Percentiles rank a stretch among this genome's conserved stretches.
Evolutionary conservation across 2,113 vertebrate genomes (phyloP).

Genomic region (Phaethon lepturus): DNA sequence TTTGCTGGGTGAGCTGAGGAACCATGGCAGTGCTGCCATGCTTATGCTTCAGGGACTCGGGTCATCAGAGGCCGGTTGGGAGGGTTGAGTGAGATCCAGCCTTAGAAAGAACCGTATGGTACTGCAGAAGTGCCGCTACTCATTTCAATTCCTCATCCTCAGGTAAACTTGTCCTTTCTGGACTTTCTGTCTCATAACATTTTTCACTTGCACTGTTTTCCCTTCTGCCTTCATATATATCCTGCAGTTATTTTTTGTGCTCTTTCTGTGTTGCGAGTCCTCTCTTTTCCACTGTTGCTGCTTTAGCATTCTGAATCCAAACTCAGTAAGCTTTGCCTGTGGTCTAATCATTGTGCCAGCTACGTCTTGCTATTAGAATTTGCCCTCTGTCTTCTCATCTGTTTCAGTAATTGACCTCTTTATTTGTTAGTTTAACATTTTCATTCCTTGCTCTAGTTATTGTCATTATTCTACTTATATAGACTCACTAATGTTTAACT

Average conservation of each 20-base stretch:
- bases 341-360: conserved; percentile 17
- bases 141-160: conserved; percentile 5
- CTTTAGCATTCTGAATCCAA: conserved; percentile 27
- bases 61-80: background rate
- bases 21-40: background rate
- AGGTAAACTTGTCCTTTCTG: background rate
- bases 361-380: conserved; percentile 44
- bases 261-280: background rate
- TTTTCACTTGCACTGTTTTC: background rate
- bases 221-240: background rate
- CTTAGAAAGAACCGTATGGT: background rate
- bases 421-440: conserved; percentile 59
- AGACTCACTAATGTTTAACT: conserved; percentile 42
- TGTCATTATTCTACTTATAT: conserved; percentile 52
- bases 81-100: background rate
- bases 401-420: conserved; percentile 53
- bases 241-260: background rate
- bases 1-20: background rate
- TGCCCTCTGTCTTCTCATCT: conserved; percentile 42
- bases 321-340: conserved; percentile 14
- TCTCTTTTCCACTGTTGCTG: background rate
- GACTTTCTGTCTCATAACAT: conserved; percentile 5
- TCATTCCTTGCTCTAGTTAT: conserved; percentile 44
- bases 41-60: fast-evolving
- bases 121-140: background rate